Percentiles rank a stretch among this genome's conserved stretches.
These are phyloP conservation scores for Solenopsis invicta DNA, from an alignment of 1,140 invertebrate genomes.

Conservation along the genomic window DNA sequence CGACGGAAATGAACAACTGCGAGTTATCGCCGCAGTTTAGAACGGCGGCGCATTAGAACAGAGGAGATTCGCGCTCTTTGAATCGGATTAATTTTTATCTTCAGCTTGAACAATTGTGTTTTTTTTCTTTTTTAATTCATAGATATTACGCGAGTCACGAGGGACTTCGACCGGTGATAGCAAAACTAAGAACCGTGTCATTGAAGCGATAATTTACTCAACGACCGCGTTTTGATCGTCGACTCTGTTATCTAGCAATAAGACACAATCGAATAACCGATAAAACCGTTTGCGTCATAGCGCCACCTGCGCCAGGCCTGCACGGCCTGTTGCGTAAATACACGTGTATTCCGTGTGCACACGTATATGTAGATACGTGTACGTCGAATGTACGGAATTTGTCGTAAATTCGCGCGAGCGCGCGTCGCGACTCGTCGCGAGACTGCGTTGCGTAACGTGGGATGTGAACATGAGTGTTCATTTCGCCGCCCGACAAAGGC, in stretches of 20 bases:
- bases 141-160: background rate
- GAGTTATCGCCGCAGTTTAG: background rate
- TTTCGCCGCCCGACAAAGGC: background rate
- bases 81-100: background rate
- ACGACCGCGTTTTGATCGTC: conserved; percentile 60
- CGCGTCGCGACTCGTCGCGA: conserved; percentile 14
- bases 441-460: conserved; percentile 37
- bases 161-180: background rate
- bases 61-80: background rate
- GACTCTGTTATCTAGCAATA: conserved; percentile 56
- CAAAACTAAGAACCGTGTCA: background rate
- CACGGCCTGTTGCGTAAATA: conserved; percentile 74
- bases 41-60: background rate
- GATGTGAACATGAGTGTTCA: conserved; percentile 13
- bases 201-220: conserved; percentile 25
- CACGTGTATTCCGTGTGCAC: conserved; percentile 21
- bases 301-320: conserved; percentile 73
- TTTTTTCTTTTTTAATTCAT: background rate
- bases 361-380: background rate
- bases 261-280: conserved; percentile 65
- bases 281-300: conserved; percentile 76
- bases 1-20: background rate
- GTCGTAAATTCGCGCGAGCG: conserved; percentile 38
- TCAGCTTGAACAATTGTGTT: background rate
- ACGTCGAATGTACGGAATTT: conserved; percentile 58